phyloP scores from a whole-genome alignment of 2,888 invertebrate genomes.

The Drosophila stalkeri region DNA sequence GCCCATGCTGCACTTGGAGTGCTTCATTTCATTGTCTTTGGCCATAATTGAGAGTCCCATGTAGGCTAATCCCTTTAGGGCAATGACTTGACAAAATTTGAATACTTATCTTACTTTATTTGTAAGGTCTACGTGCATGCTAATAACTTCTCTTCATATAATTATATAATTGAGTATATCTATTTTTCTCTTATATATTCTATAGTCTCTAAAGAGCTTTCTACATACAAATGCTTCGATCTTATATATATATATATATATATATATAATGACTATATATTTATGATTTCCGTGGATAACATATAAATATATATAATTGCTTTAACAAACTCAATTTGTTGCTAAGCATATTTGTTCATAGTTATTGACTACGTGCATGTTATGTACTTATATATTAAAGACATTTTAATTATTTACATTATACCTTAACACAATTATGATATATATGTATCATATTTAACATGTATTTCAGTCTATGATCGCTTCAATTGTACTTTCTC shows the following conservation, averaged over 20 bases:
- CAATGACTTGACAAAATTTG: background rate
- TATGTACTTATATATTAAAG: background rate
- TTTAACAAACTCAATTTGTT: background rate
- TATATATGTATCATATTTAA: background rate
- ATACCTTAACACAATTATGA: background rate
- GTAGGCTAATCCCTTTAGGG: slow-evolving; percentile 41
- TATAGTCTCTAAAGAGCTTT: background rate
- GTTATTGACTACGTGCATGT: background rate
- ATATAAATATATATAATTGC: slow-evolving; percentile 4
- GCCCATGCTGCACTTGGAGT: slow-evolving; percentile 23
- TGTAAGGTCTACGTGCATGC: slow-evolving; percentile 1
- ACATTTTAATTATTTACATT: slow-evolving; percentile 8
- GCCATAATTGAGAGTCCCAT: background rate
- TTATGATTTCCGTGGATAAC: background rate
- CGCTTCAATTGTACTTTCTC: slow-evolving; percentile 42
- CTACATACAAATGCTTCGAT: background rate
- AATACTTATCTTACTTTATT: background rate
- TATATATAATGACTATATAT: slow-evolving; percentile 9
- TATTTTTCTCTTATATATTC: background rate
- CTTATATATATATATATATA: background rate
- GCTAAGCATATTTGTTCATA: background rate
- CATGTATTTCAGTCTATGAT: slow-evolving; percentile 26
- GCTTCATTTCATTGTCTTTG: slow-evolving; percentile 26
- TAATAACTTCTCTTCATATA: background rate
- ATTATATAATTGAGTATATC: background rate